Conservation (phyloP, 2,797 vertebrate species). For the Tympanoctomys barrerae region DNA sequence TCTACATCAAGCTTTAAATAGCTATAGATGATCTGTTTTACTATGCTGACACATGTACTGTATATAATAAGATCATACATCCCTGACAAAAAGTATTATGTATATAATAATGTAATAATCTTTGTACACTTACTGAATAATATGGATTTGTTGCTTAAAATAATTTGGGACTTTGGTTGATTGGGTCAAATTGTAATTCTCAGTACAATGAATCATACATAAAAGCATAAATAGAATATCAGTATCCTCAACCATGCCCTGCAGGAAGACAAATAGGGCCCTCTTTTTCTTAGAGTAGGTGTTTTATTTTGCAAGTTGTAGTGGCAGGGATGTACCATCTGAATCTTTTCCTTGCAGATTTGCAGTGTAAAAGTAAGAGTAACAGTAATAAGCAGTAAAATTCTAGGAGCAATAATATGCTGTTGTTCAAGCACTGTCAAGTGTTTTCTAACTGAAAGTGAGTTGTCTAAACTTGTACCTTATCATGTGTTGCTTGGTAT, state of each 20-base stretch:
- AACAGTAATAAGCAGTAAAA: constrained; percentile 47
- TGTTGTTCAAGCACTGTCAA: constrained; percentile 67
- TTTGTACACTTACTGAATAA: constrained; percentile 50
- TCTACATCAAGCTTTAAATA: not conserved
- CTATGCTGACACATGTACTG: not conserved
- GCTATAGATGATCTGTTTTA: constrained; percentile 48
- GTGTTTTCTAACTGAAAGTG: constrained; percentile 72
- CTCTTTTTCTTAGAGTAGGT: constrained; percentile 48
- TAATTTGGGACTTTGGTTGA: constrained; percentile 42
- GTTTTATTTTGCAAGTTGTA: constrained; percentile 63
- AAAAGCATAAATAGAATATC: constrained; percentile 28
- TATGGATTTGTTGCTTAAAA: constrained; percentile 50
- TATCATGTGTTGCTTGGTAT: constrained; percentile 81
- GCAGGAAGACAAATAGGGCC: constrained; percentile 28
- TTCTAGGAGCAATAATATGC: constrained; percentile 39
- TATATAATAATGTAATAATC: constrained; percentile 9
- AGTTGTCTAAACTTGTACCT: constrained; percentile 84
- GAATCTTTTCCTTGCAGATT: constrained; percentile 54
- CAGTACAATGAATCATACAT: constrained; percentile 55
- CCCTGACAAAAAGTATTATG: constrained; percentile 42
- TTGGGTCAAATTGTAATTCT: constrained; percentile 21
- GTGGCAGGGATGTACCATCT: not conserved
- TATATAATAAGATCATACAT: constrained; percentile 44
- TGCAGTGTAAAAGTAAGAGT: constrained; percentile 48
- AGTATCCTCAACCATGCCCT: not conserved